Conservation (phyloP, 2,113 vertebrate genomes). For the Carettochelys insculpta region DNA sequence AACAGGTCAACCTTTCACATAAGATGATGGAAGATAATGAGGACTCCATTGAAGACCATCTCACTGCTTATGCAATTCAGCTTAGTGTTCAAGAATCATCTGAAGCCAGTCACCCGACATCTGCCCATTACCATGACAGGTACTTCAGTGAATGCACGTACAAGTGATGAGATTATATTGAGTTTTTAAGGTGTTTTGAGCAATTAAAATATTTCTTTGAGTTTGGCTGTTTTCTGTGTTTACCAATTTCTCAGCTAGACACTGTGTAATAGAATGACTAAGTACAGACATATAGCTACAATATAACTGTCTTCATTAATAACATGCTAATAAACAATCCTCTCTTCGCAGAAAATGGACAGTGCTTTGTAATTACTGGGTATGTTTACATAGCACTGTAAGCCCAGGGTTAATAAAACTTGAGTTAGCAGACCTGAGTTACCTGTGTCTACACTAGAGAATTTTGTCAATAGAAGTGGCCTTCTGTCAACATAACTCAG, state of each 20-base stretch:
- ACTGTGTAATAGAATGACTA: neutral
- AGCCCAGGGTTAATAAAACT: neutral
- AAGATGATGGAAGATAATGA: constrained; percentile 78
- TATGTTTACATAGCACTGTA: neutral
- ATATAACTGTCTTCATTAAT: neutral
- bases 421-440: neutral
- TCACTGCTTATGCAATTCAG: constrained; percentile 81
- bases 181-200: neutral
- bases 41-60: constrained; percentile 78
- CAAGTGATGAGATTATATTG: neutral
- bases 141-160: constrained; percentile 43
- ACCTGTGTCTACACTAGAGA: too few relatives aligned
- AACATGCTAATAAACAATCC: neutral
- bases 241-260: neutral
- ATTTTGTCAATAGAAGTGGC: too few relatives aligned
- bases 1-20: constrained; percentile 7
- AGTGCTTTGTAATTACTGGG: neutral
- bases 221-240: accelerated
- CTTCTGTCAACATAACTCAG: too few relatives aligned
- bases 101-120: constrained; percentile 53
- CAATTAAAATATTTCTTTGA: neutral
- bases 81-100: constrained; percentile 83
- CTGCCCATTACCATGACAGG: constrained; percentile 73
- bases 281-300: neutral
- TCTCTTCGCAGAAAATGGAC: neutral